Conservation (phyloP, 2,797 vertebrate species). For the Crypturellus tataupa region DNA sequence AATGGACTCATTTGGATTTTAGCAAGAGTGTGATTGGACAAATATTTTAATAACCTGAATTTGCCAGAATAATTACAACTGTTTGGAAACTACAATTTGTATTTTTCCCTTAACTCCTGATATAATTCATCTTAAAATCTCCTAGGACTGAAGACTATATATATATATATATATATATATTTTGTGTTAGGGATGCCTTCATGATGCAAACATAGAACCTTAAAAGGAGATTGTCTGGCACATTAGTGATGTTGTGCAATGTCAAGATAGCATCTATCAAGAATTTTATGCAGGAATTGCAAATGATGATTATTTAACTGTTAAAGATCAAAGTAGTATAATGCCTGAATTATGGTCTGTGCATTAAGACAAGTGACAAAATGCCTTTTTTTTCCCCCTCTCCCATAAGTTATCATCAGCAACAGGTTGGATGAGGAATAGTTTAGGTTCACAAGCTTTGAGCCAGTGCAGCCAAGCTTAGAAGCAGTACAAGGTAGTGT, state of each 20-base stretch:
- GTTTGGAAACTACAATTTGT: not conserved
- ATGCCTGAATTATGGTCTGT: not conserved
- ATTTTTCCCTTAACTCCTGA: not conserved
- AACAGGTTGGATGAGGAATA: not conserved
- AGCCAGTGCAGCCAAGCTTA: not conserved
- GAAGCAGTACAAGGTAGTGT: too few relatives aligned
- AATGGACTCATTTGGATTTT: not conserved
- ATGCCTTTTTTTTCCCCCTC: not conserved
- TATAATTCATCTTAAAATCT: not conserved
- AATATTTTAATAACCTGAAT: not conserved
- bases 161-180: not conserved
- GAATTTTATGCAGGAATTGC: not conserved
- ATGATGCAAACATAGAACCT: not conserved
- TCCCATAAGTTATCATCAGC: not conserved
- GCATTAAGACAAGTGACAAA: not conserved
- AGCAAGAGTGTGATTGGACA: not conserved
- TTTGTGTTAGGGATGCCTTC: not conserved
- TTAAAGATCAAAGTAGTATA: not conserved
- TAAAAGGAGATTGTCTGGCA: not conserved
- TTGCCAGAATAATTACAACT: not conserved
- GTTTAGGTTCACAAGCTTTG: not conserved
- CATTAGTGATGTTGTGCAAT: not conserved
- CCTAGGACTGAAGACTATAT: not conserved
- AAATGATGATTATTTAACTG: not conserved
- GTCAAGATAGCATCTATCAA: not conserved